Evolutionary conservation across 2,113 vertebrate species (phyloP).

Genomic region (Leucoraja erinaceus): DNA sequence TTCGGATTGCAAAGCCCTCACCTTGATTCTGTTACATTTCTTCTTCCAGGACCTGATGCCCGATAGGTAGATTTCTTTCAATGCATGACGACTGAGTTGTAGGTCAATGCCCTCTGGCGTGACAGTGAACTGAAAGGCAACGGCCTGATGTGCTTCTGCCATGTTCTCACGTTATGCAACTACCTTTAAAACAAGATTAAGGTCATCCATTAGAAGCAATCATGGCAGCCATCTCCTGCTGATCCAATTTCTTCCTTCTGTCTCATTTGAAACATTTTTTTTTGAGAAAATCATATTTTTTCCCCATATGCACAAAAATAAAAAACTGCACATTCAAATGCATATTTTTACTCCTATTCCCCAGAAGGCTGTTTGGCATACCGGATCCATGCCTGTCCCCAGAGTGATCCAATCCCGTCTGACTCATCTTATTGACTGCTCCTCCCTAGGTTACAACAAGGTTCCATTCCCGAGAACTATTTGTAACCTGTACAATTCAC

Average conservation of each 20-base stretch:
- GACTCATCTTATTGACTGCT: no score
- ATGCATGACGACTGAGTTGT: conserved; percentile 63
- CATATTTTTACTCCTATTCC: no score
- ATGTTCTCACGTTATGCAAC: conserved; percentile 50
- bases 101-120: conserved; percentile 64
- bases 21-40: conserved; percentile 67
- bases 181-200: not conserved
- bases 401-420: no score
- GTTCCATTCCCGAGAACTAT: no score
- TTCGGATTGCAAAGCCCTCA: conserved; percentile 42
- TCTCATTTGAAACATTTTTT: not conserved
- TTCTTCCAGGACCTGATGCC: conserved; percentile 81
- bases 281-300: not conserved
- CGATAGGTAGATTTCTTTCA: conserved; percentile 75
- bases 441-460: no score
- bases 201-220: not conserved
- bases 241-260: not conserved
- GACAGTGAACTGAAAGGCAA: conserved; percentile 72
- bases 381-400: no score
- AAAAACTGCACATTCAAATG: not conserved
- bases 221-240: not conserved
- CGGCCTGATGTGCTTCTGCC: conserved; percentile 83
- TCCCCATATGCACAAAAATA: not conserved
- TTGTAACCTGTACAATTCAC: no score
- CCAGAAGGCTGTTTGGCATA: no score